phyloP scores from a whole-genome alignment of 1,140 invertebrate species.

The Tachypleus tridentatus region DNA sequence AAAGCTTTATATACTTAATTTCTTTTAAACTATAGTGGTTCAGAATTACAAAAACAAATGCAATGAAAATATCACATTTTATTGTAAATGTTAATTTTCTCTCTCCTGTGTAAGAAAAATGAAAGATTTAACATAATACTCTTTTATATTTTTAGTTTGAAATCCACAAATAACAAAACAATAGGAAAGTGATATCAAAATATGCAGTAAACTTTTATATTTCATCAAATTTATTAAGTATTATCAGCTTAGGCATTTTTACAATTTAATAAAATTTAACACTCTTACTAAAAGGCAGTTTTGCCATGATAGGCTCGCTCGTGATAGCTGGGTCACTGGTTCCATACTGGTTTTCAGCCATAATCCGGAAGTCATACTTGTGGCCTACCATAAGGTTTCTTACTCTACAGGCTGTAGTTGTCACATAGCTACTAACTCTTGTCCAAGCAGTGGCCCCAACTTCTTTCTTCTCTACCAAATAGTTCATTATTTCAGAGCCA shows the following conservation, averaged over 20 bases:
- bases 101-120: too few relatives aligned
- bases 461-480: constrained; percentile 89
- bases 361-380: constrained; percentile 93
- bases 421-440: constrained; percentile 80
- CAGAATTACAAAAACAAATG: too few relatives aligned
- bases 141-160: neutral
- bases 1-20: too few relatives aligned
- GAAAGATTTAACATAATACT: neutral
- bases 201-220: neutral
- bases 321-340: constrained; percentile 82
- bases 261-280: too few relatives aligned
- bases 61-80: too few relatives aligned
- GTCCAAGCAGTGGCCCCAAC: constrained; percentile 65
- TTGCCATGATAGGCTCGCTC: constrained; percentile 77
- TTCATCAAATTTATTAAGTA: neutral
- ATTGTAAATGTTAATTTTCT: too few relatives aligned
- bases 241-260: neutral
- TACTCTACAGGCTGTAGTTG: constrained; percentile 72
- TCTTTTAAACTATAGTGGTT: too few relatives aligned
- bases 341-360: constrained; percentile 95
- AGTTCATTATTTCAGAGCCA: constrained; percentile 89
- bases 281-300: constrained; percentile 70
- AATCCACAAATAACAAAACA: neutral
- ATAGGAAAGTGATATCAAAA: neutral
- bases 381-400: constrained; percentile 80